A percentile compares a stretch with the other conserved stretches of the same genome.
Conservation (phyloP, 2,888 invertebrate species). For the Aphrophora alni region DNA sequence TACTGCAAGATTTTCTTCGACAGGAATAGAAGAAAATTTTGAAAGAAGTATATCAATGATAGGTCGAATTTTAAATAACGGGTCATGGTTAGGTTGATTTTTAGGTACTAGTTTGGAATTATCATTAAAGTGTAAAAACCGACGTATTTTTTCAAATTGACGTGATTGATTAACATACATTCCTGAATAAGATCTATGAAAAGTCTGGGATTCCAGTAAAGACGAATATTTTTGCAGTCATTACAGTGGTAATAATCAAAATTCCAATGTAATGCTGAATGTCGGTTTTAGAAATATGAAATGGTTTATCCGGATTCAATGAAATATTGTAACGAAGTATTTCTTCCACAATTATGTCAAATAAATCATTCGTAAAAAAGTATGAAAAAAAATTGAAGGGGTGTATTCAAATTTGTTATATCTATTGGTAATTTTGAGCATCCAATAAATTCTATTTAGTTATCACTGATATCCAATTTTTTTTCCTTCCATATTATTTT, state of each 20-base stretch:
- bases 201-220: too few relatives aligned
- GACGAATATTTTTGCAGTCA: not conserved
- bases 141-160: too few relatives aligned
- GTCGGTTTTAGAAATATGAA: not conserved
- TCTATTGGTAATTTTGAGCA: not conserved
- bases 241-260: not conserved
- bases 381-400: not conserved
- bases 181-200: too few relatives aligned
- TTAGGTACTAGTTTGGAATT: too few relatives aligned
- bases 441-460: not conserved
- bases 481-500: not conserved
- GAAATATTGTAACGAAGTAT: not conserved
- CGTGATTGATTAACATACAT: too few relatives aligned
- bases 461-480: not conserved
- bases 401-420: not conserved
- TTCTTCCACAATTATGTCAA: not conserved
- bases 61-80: too few relatives aligned
- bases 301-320: not conserved
- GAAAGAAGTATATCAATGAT: too few relatives aligned
- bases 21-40: too few relatives aligned
- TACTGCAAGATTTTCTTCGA: too few relatives aligned
- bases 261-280: not conserved
- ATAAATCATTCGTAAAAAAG: not conserved
- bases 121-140: too few relatives aligned
- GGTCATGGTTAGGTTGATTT: too few relatives aligned